phyloP scores from a whole-genome alignment of 35 echinoderm and acorn worm species.

The Ophiothrix spiculata region DNA sequence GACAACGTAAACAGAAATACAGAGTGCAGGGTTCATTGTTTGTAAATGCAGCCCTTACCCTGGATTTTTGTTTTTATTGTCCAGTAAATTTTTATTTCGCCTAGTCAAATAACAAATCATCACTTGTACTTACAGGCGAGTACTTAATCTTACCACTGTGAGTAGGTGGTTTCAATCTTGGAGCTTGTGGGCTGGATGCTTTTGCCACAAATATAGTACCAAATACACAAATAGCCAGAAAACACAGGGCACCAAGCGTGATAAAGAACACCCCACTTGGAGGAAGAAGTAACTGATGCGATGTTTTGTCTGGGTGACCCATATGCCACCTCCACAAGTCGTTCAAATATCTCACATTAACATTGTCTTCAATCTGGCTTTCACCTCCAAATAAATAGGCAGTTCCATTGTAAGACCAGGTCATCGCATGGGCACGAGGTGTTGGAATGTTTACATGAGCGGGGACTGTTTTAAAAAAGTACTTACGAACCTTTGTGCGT shows the following conservation, averaged over 20 bases:
- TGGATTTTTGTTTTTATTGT: too few species aligned
- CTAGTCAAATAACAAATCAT: background rate
- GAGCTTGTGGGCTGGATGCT: background rate
- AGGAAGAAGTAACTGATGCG: background rate
- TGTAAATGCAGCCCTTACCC: too few species aligned
- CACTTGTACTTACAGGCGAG: background rate
- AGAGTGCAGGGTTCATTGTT: too few species aligned
- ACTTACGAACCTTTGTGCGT: background rate
- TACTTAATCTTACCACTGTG: background rate
- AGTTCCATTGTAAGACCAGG: background rate
- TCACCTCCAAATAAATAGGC: background rate
- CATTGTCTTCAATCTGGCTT: background rate
- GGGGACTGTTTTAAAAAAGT: background rate
- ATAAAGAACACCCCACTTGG: background rate
- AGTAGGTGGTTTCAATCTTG: background rate
- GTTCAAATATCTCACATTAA: background rate
- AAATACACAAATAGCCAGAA: background rate
- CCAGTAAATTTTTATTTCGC: too few species aligned
- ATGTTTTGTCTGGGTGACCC: background rate
- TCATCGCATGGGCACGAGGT: background rate
- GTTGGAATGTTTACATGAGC: background rate
- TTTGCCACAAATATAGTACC: background rate
- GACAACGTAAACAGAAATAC: too few species aligned
- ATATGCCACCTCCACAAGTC: background rate
- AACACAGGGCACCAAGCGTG: background rate